A percentile compares a stretch with the other conserved stretches of the same genome.
These are phyloP conservation scores for Sebastes schlegelii DNA, from an alignment of 2,113 vertebrate species.

Conservation along the genomic window DNA sequence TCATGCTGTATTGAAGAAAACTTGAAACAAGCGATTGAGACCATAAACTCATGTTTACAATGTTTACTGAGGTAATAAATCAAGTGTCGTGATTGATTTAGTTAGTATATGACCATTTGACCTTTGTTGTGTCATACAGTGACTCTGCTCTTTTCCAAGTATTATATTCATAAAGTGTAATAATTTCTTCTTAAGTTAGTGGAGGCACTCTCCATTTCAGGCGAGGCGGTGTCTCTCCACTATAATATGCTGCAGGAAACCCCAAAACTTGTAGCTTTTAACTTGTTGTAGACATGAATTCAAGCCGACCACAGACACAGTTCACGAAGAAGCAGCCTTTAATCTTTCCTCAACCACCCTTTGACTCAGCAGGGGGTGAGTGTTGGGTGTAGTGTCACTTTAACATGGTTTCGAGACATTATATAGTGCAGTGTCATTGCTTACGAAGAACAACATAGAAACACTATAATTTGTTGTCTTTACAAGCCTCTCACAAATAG, in stretches of 20 bases:
- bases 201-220: too few relatives aligned
- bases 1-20: too few relatives aligned
- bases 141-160: neutral
- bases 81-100: neutral
- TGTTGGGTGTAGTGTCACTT: neutral
- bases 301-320: constrained; percentile 10
- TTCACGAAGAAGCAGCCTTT: constrained; percentile 14
- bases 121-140: neutral
- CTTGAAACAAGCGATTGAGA: too few relatives aligned
- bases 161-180: neutral
- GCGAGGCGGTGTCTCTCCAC: too few relatives aligned
- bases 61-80: too few relatives aligned
- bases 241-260: neutral
- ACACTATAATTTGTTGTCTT: constrained; percentile 9
- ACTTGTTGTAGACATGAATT: neutral
- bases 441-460: neutral
- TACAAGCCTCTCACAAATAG: neutral
- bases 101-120: neutral
- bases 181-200: neutral
- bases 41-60: too few relatives aligned
- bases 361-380: constrained; percentile 12
- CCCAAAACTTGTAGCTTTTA: neutral
- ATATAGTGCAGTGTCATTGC: neutral
- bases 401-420: constrained; percentile 3
- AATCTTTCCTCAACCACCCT: constrained; percentile 14